Evolutionary conservation across 2,888 invertebrate species (phyloP), one percentile per base, ranked within the genome.

Genomic region (Tetanocera ferruginea): DNA sequence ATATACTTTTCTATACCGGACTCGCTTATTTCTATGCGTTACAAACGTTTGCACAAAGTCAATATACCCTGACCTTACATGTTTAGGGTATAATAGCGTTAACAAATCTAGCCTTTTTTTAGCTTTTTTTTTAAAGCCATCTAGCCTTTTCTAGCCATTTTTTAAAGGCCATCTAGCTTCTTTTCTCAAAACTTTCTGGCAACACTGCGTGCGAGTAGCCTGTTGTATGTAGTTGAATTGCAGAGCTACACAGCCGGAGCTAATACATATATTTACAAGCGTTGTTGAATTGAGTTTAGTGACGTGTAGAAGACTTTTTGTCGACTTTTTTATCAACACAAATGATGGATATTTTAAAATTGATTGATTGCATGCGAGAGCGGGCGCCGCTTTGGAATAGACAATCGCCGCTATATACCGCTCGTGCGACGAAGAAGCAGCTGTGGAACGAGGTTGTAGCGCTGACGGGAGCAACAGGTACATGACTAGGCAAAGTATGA

Each of bases 401-500:
- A 3, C 8, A 9, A 43, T 51, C 51, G 49, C 9, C 49, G 69
- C 49, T n/a, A 14, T 67, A 67, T 34, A 67, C 6, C 3, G 23
- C 37, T 3, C 67, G 67, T 43, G 49, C 6, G 3, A 37, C 14
- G 49, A 67, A 67, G 67, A 67, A 67, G 43, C 49, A 67, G 49
- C 67, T 67, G 19, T 67, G 67, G 67, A 67, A 8, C 2, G 67
- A 67, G 49, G 67, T 67, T 2, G 49, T 23, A 8, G 23, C 17
- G 67, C 19, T 49, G 67, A 67, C 67, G 5, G 49, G 49, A 67
- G 67, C 67, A 67, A 67, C 67, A 43, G 49, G 67, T 67, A 23
- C n/a, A n/a, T n/a, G n/a, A n/a, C n/a, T n/a, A 60, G 3, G 23
- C 3, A 8, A 51, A 51, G 51, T 17, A 19, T 17, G n/a, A n/a